phyloP scores from a whole-genome alignment of 53 echinoderm and acorn worm species.

The Temnopleurus reevesii region DNA sequence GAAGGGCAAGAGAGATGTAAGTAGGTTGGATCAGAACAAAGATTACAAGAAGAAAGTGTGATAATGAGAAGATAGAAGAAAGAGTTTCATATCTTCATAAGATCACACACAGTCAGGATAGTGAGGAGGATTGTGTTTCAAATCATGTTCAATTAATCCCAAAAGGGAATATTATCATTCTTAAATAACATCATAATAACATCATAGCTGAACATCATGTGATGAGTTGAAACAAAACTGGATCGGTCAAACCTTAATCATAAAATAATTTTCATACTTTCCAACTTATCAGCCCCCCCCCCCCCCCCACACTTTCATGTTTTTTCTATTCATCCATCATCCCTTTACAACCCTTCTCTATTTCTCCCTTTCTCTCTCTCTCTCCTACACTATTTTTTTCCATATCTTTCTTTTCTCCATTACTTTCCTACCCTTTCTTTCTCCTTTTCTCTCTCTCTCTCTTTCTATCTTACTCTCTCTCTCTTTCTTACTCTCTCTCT shows the following conservation, averaged over 20 bases:
- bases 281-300: background rate
- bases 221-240: too few relatives aligned
- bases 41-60: too few relatives aligned
- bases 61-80: too few relatives aligned
- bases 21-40: too few relatives aligned
- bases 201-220: too few relatives aligned
- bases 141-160: too few relatives aligned
- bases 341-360: background rate
- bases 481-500: background rate
- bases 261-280: background rate
- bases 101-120: background rate
- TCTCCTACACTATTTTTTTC: background rate
- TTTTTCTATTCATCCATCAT: background rate
- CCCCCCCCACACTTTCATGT: background rate
- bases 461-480: background rate
- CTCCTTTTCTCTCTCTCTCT: background rate
- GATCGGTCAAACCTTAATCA: too few relatives aligned
- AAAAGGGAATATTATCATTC: too few relatives aligned
- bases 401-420: background rate
- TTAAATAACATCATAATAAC: too few relatives aligned
- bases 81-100: background rate
- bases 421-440: background rate
- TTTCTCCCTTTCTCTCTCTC: background rate
- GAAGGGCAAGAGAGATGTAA: too few relatives aligned
- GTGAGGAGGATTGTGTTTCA: too few relatives aligned